Percentiles rank a stretch among this genome's conserved stretches.
Conservation (phyloP, 2,113 vertebrate genomes). For the cat (Felis catus) region DNA sequence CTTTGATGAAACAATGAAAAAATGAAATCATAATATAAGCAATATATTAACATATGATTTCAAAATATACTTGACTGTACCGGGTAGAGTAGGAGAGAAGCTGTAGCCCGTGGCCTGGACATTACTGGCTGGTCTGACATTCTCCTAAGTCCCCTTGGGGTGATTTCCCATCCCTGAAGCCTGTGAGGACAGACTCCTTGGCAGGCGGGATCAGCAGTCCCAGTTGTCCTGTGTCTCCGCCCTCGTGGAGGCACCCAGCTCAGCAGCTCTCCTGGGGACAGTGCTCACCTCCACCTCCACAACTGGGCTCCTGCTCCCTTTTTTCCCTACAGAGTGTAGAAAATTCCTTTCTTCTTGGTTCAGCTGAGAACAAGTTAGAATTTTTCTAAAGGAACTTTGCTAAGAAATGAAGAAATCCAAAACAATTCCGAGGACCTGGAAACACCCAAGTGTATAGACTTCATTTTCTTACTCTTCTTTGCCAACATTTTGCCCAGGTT, state of each 20-base stretch:
- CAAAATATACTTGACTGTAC: background rate
- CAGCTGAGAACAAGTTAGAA: background rate
- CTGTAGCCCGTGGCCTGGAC: background rate
- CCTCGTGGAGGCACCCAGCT: background rate
- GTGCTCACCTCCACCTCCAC: background rate
- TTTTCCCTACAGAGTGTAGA: background rate
- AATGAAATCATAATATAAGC: background rate
- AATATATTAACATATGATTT: background rate
- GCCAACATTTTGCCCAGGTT: too few relatives aligned
- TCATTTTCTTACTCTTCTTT: background rate
- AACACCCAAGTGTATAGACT: background rate
- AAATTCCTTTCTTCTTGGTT: background rate
- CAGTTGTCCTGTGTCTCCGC: background rate
- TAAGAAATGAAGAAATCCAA: background rate
- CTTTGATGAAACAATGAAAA: background rate
- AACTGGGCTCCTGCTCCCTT: background rate
- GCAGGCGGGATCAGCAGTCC: background rate
- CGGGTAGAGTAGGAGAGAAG: background rate
- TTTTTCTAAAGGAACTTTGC: conserved; percentile 37
- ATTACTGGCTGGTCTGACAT: rapidly evolving
- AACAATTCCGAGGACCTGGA: background rate
- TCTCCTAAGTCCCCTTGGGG: background rate
- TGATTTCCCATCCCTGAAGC: background rate
- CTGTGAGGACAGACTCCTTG: background rate
- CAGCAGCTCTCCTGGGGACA: background rate